These are phyloP conservation scores for Steatocranus sp. DNA, from an alignment of 2,797 vertebrate genomes.

Conservation along the genomic window DNA sequence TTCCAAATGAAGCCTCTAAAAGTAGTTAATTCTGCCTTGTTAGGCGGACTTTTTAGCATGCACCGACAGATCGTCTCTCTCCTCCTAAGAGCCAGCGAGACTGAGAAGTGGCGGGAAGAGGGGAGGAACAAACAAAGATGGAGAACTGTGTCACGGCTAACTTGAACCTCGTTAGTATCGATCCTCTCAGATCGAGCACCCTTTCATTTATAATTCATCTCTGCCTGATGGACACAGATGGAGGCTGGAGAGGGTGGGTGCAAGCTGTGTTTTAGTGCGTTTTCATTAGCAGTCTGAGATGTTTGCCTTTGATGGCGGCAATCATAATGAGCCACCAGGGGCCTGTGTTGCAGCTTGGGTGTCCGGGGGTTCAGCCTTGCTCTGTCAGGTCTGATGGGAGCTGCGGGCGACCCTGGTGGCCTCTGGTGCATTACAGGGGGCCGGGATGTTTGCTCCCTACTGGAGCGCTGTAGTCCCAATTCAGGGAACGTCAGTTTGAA, in stretches of 20 bases:
- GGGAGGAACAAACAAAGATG: slow-evolving; percentile 5
- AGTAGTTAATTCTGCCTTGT: slow-evolving; percentile 15
- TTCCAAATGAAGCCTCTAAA: slow-evolving; percentile 13
- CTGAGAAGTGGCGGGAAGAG: neutral
- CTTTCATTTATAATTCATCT: slow-evolving; percentile 75
- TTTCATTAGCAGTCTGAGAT: slow-evolving; percentile 44
- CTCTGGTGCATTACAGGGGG: neutral
- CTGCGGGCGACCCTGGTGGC: neutral
- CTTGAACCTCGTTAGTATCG: slow-evolving; percentile 73
- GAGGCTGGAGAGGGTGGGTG: slow-evolving; percentile 3
- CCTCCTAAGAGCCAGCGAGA: neutral
- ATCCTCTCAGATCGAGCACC: slow-evolving; percentile 66
- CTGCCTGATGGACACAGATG: slow-evolving; percentile 42
- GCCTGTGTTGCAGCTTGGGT: neutral
- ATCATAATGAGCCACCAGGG: slow-evolving; percentile 28
- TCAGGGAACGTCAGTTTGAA: slow-evolving; percentile 35
- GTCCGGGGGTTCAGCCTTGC: neutral
- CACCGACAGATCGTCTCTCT: neutral
- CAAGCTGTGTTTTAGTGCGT: slow-evolving; percentile 27
- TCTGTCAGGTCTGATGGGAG: slow-evolving; percentile 11
- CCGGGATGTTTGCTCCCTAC: neutral
- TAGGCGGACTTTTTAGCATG: slow-evolving; percentile 7
- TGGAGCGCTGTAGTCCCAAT: slow-evolving; percentile 15
- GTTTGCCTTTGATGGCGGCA: slow-evolving; percentile 9
- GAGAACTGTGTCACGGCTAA: slow-evolving; percentile 47